phyloP scores from a whole-genome alignment of 2,888 invertebrate species.

The Mythimna lalbum region DNA sequence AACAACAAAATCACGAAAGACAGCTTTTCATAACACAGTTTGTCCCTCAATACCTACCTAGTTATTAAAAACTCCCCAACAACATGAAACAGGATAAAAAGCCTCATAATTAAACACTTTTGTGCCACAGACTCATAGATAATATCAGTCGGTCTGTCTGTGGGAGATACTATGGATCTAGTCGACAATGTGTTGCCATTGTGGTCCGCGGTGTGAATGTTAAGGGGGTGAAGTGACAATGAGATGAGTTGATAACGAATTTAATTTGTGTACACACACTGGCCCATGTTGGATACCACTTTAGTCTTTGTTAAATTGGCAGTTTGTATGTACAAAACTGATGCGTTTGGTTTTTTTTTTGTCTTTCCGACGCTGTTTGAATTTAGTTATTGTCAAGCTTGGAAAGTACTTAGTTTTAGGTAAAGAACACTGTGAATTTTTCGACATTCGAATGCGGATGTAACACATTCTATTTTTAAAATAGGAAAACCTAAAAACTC shows the following conservation, averaged over 20 bases:
- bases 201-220: constrained; percentile 19
- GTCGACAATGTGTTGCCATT: constrained; percentile 43
- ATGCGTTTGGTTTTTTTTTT: no score
- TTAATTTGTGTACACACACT: constrained; percentile 1
- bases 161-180: constrained; percentile 52
- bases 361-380: no score
- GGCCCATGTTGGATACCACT: neutral
- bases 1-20: neutral
- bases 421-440: no score
- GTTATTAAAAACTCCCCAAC: constrained; percentile 13
- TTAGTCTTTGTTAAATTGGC: neutral
- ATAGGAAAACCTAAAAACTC: no score
- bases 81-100: constrained; percentile 64
- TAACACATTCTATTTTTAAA: no score
- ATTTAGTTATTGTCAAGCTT: no score
- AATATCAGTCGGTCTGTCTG: constrained; percentile 70
- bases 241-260: constrained; percentile 44
- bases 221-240: constrained; percentile 43
- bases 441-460: no score
- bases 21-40: neutral
- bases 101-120: constrained; percentile 71
- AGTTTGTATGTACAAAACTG: no score
- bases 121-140: constrained; percentile 66
- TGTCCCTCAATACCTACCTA: neutral
- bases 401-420: no score